Evolutionary conservation across 1,140 invertebrate species (phyloP).

Genomic region (Heliconius nattereri): DNA sequence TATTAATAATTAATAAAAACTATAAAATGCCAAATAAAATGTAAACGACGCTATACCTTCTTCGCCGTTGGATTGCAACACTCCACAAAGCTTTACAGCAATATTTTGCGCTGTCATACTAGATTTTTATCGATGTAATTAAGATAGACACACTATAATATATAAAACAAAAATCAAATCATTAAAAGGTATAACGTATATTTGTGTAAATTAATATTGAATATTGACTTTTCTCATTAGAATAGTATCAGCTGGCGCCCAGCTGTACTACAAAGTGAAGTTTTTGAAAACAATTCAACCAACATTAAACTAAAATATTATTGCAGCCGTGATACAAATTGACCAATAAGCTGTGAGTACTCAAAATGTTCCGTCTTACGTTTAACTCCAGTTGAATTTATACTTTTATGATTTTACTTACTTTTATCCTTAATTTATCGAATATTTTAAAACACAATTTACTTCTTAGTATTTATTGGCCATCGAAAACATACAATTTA

Average conservation of each 20-base stretch:
- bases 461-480: not conserved
- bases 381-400: not conserved
- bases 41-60: conserved; percentile 50
- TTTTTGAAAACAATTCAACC: conserved; percentile 51
- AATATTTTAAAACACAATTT: not conserved
- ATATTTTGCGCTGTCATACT: conserved; percentile 74
- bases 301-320: conserved; percentile 48
- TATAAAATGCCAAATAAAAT: not conserved
- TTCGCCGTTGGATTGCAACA: conserved; percentile 65
- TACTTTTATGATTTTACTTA: not conserved
- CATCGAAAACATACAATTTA: not conserved
- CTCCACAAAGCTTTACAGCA: conserved; percentile 77
- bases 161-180: not conserved
- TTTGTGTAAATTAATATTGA: not conserved
- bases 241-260: conserved; percentile 77
- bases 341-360: conserved; percentile 11
- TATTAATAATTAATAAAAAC: conserved; percentile 7
- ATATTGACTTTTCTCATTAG: conserved; percentile 68
- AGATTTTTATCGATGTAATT: not conserved
- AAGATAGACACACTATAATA: not conserved
- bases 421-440: not conserved
- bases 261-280: conserved; percentile 71
- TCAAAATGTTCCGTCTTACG: conserved; percentile 44
- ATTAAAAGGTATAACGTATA: not conserved
- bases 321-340: conserved; percentile 21